Percentiles rank a stretch among this genome's conserved stretches.
Evolutionary conservation across 1,140 invertebrate genomes (phyloP).

Genomic region (Cotesia glomerata): DNA sequence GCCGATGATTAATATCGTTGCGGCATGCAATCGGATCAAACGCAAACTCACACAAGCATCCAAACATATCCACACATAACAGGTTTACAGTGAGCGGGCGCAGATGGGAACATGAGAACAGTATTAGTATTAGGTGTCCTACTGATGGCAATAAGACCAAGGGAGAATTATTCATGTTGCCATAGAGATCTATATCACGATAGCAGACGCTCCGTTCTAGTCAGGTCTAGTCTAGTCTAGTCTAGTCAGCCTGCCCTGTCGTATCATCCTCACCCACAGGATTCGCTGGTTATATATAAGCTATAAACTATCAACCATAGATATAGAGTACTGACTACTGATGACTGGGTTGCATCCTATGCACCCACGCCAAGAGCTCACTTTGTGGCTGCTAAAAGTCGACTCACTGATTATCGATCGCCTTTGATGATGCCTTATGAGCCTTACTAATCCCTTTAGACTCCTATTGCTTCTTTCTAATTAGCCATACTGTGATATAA

Average conservation of each 20-base stretch:
- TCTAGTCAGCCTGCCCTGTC: too few relatives aligned
- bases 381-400: slow-evolving; percentile 7
- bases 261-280: too few relatives aligned
- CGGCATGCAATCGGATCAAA: slow-evolving; percentile 59
- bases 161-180: slow-evolving; percentile 6
- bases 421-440: background rate
- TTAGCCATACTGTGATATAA: background rate
- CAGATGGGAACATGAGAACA: slow-evolving; percentile 7
- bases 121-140: slow-evolving; percentile 5
- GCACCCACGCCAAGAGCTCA: background rate
- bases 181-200: too few relatives aligned
- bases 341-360: background rate
- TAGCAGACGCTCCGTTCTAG: too few relatives aligned
- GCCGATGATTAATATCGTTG: slow-evolving; percentile 58
- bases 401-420: slow-evolving; percentile 1
- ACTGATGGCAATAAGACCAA: slow-evolving; percentile 17
- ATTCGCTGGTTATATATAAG: too few relatives aligned
- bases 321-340: background rate
- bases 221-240: too few relatives aligned
- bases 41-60: slow-evolving; percentile 19
- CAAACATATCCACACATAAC: background rate
- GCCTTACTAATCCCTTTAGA: background rate
- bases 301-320: background rate
- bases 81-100: background rate
- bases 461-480: too few relatives aligned